A percentile compares a stretch with the other conserved stretches of the same genome.
Conservation (phyloP, 2,888 invertebrate genomes). For the Chymomyza procnemis region DNA sequence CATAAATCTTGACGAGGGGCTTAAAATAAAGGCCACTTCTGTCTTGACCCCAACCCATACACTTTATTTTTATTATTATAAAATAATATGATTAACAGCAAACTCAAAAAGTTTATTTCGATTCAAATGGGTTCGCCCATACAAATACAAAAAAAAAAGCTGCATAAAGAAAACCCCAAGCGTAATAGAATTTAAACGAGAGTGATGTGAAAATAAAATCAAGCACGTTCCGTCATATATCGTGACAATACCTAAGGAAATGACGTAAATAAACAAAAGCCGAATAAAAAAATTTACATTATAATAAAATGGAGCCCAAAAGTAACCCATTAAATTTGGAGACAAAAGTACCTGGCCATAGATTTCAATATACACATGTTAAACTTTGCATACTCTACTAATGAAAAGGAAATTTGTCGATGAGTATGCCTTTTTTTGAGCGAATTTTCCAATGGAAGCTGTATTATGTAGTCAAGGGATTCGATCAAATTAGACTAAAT, state of each 20-base stretch:
- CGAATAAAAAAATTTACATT: background rate
- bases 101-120: background rate
- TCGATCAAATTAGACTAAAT: too few relatives aligned
- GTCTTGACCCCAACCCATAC: background rate
- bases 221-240: slow-evolving; percentile 37
- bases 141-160: slow-evolving; percentile 31
- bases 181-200: slow-evolving; percentile 38
- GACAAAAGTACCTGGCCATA: background rate
- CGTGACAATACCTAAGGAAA: slow-evolving; percentile 12
- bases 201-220: slow-evolving; percentile 35
- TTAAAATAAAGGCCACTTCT: background rate
- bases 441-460: too few relatives aligned
- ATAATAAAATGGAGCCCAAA: background rate
- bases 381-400: background rate
- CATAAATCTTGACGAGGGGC: background rate
- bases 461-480: too few relatives aligned
- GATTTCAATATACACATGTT: background rate
- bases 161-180: slow-evolving; percentile 4
- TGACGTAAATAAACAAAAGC: background rate
- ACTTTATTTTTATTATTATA: background rate
- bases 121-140: background rate
- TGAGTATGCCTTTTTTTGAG: too few relatives aligned
- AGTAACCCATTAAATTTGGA: background rate
- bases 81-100: background rate
- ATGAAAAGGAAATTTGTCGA: background rate